Base-by-base conservation (phyloP, 2,113 vertebrate genomes). In the Myiopsitta monachus region DNA sequence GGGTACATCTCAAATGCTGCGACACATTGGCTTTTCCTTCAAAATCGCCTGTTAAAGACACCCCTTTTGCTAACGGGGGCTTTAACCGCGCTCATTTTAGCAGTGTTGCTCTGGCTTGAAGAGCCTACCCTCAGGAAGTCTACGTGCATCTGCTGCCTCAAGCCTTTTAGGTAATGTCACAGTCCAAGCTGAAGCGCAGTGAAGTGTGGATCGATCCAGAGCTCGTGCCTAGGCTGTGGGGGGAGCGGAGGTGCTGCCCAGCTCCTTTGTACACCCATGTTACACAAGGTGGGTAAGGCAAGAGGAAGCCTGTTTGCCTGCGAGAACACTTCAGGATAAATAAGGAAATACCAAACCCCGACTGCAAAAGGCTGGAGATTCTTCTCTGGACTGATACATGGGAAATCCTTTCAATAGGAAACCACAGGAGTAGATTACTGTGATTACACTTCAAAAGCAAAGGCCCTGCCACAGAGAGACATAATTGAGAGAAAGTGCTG, bases 401-500 rank as follows among this genome's bases (percentile, higher is more conserved):
- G 97, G 97, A 97, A 98, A 98, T 94, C 96, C 97, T 98, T 98
- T 98, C 96, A 98, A 96, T 96, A 93, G 96, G 96, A 98, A 98
- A 97, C 98, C 98, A 80, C 97, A 97, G 97, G 97, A 97, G 91
- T 96, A 98, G 98, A 98, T 98, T 98, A 98, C 97, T 97, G 97
- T 97, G 97, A 98, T 98, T 98, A 96, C 94, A 97, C 97, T 98
- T 98, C 98, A 98, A 98, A 98, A 98, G 97, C 96, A 96, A 97
- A 98, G 95, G 96, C 97, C 97, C 85, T 94, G 97, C 94, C 94
- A 97, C 90, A 95, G 95, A 97, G 94, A 97, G 92, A 98, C 95
- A 96, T 97, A 97, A 98, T 95, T 97, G 98, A 97, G 97, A 97
- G 94, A 94, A 97, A 98, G 96, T 82, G 86, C 92, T 93, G 95